Evolutionary conservation across 2,113 vertebrate genomes (phyloP).

Genomic region (Xenopus laevis): DNA sequence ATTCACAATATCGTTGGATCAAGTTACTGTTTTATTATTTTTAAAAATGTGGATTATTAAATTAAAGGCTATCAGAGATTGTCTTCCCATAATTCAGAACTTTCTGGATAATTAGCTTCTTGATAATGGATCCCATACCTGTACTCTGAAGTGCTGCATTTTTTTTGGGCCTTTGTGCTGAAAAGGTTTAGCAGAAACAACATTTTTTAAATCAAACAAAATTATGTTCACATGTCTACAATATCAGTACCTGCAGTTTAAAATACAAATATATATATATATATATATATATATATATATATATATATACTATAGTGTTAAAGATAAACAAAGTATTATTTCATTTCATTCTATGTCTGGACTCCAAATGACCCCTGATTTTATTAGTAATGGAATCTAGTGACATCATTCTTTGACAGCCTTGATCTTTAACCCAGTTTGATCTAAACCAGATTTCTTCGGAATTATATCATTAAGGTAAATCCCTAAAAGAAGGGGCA

Average conservation of each 20-base stretch:
- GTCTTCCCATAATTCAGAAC: too few species aligned
- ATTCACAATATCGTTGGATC: too few species aligned
- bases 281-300: slow-evolving; percentile 30
- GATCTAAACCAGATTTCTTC: slow-evolving; percentile 74
- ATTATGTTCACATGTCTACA: neutral
- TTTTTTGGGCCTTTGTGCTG: too few species aligned
- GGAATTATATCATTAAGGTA: slow-evolving; percentile 72
- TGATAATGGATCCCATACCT: too few species aligned
- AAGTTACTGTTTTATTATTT: too few species aligned
- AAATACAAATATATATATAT: slow-evolving; percentile 19
- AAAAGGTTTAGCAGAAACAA: too few species aligned
- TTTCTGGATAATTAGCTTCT: too few species aligned
- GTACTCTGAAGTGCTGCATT: too few species aligned
- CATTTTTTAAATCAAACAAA: neutral
- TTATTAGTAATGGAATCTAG: slow-evolving; percentile 65
- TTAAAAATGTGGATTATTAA: too few species aligned
- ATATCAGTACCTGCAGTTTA: neutral
- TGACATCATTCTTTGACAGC: slow-evolving; percentile 72
- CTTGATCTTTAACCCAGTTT: slow-evolving; percentile 72
- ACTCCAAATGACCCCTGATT: slow-evolving; percentile 64
- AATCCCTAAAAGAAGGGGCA: slow-evolving; percentile 64
- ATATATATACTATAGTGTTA: slow-evolving; percentile 50
- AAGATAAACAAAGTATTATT: slow-evolving; percentile 58
- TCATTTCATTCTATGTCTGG: slow-evolving; percentile 56
- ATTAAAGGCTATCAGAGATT: too few species aligned